A percentile compares a stretch with the other conserved stretches of the same genome.
These are phyloP conservation scores for Emydocephalus ijimae DNA, from an alignment of 2,113 vertebrate species.

Conservation along the genomic window DNA sequence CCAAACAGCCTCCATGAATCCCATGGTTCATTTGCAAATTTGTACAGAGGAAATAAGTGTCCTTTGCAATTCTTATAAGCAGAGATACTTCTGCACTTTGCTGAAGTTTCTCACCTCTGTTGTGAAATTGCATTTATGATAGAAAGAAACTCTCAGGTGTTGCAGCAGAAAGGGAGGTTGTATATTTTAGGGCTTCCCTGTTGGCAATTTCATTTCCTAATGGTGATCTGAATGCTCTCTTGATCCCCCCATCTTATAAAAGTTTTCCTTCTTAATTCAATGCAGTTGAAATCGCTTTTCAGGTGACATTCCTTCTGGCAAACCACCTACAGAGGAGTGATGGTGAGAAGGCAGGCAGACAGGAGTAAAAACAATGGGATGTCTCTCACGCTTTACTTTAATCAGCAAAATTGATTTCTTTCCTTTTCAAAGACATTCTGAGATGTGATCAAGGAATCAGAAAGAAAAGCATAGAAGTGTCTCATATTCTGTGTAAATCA, in stretches of 20 bases:
- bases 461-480: neutral
- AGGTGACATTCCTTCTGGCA: constrained; percentile 58
- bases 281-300: constrained; percentile 59
- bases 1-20: constrained; percentile 36
- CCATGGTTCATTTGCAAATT: constrained; percentile 48
- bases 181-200: constrained; percentile 61
- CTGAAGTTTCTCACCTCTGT: constrained; percentile 55
- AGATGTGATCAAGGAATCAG: neutral
- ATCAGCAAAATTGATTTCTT: neutral
- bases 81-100: constrained; percentile 44
- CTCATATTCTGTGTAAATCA: neutral
- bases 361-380: constrained; percentile 19
- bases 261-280: constrained; percentile 11
- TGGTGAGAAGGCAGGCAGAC: constrained; percentile 24
- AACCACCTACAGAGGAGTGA: constrained; percentile 37
- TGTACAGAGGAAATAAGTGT: constrained; percentile 49
- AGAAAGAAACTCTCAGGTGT: constrained; percentile 62
- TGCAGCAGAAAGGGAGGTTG: constrained; percentile 62
- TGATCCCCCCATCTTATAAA: constrained; percentile 60
- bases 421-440: neutral
- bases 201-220: constrained; percentile 67
- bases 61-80: constrained; percentile 36
- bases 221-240: constrained; percentile 54
- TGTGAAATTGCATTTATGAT: constrained; percentile 60
- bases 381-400: neutral